Conservation (phyloP, 1,140 invertebrate genomes). For the Eumaeus atala region DNA sequence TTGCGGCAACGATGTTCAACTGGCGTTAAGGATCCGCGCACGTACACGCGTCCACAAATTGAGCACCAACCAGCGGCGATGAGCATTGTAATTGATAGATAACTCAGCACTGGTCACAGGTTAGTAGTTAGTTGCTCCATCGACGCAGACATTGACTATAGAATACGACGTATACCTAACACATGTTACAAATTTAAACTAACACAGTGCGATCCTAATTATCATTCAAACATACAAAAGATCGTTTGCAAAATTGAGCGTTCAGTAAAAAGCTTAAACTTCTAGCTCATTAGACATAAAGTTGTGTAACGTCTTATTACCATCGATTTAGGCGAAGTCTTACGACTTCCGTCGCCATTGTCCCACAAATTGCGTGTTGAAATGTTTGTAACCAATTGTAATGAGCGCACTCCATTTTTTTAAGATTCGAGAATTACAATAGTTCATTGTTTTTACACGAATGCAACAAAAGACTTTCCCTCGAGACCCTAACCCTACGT, state of each 20-base stretch:
- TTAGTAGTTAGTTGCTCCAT: too few relatives aligned
- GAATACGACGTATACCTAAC: too few relatives aligned
- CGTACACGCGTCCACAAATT: slow-evolving; percentile 13
- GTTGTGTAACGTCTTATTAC: slow-evolving; percentile 17
- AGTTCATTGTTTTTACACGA: background rate
- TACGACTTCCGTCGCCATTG: slow-evolving; percentile 17
- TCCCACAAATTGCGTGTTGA: slow-evolving; percentile 13
- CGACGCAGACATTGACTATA: too few relatives aligned
- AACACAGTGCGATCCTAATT: too few relatives aligned
- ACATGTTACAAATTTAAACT: too few relatives aligned
- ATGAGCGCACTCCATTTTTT: slow-evolving; percentile 2
- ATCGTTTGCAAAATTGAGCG: slow-evolving; percentile 3
- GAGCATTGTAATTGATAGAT: background rate
- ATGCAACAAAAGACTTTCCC: background rate
- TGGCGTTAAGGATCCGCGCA: slow-evolving; percentile 19
- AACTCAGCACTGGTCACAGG: too few relatives aligned
- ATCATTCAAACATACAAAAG: too few relatives aligned
- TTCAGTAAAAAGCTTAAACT: slow-evolving; percentile 8
- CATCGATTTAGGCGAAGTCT: slow-evolving; percentile 18
- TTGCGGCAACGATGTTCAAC: slow-evolving; percentile 23
- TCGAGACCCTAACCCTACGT: background rate
- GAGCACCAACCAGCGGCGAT: background rate
- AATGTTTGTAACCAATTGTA: slow-evolving; percentile 15
- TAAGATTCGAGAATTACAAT: background rate
- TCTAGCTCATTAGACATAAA: slow-evolving; percentile 13